phyloP scores from a whole-genome alignment of 2,797 vertebrate species.

The Sebastes minor region DNA sequence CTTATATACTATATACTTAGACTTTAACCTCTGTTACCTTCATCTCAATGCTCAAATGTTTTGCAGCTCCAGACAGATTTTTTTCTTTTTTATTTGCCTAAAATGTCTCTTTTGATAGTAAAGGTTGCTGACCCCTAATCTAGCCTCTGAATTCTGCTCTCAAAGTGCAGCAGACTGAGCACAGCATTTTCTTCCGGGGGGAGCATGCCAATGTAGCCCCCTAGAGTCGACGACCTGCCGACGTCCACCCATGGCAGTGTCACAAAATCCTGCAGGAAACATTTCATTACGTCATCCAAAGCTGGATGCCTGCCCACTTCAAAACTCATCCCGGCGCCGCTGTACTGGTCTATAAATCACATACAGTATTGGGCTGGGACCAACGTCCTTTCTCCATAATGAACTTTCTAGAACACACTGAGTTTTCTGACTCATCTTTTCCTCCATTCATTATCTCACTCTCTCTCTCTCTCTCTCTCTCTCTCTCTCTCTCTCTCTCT shows the following conservation, averaged over 20 bases:
- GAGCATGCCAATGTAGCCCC: background rate
- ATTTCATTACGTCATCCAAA: too few relatives aligned
- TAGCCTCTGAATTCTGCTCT: background rate
- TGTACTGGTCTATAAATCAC: background rate
- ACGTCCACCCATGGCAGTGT: background rate
- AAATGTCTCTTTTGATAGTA: too few relatives aligned
- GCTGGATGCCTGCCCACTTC: background rate
- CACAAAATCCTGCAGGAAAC: background rate
- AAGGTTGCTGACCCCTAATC: too few relatives aligned
- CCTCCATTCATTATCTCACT: background rate
- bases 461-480: background rate
- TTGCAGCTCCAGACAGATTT: too few relatives aligned
- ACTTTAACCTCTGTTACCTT: fast-evolving
- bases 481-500: background rate
- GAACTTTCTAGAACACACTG: background rate
- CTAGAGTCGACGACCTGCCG: background rate
- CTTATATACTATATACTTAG: too few relatives aligned
- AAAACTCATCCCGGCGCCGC: background rate
- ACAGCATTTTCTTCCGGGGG: background rate
- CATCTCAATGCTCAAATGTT: too few relatives aligned
- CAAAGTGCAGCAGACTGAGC: background rate
- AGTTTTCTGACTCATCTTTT: background rate
- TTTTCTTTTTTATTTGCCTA: too few relatives aligned
- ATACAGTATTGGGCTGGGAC: background rate
- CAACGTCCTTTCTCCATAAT: background rate